A percentile compares a stretch with the other conserved stretches of the same genome.
Evolutionary conservation across 2,113 vertebrate genomes (phyloP).

Genomic region (Oryctolagus cuniculus): DNA sequence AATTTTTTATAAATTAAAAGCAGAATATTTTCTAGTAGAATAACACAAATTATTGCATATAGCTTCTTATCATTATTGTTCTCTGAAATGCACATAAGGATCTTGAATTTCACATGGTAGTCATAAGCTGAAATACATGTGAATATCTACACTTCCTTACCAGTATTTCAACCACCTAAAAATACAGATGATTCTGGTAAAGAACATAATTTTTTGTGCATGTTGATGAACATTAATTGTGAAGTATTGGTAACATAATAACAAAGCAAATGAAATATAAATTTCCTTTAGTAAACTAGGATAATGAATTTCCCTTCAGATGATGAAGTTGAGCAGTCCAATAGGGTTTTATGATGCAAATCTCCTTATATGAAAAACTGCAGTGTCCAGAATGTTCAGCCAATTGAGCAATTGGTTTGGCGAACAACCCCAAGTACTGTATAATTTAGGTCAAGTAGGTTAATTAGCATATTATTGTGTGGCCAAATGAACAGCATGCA

Average conservation of each 20-base stretch:
- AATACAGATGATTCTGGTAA: not conserved
- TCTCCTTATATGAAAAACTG: constrained; percentile 10
- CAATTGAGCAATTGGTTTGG: constrained; percentile 47
- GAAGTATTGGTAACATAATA: constrained; percentile 66
- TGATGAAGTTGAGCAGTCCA: not conserved
- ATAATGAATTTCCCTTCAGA: constrained; percentile 70
- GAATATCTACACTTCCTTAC: not conserved
- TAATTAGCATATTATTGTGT: constrained; percentile 88
- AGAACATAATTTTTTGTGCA: not conserved
- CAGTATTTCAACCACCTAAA: not conserved
- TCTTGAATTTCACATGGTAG: not conserved
- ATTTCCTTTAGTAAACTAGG: constrained; percentile 49
- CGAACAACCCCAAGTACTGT: constrained; percentile 71
- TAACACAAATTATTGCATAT: not conserved
- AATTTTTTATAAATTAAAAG: too few species aligned
- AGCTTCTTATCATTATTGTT: not conserved
- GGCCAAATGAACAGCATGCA: constrained; percentile 83
- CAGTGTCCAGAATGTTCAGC: constrained; percentile 61
- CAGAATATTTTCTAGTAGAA: not conserved
- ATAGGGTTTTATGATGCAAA: constrained; percentile 58
- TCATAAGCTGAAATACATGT: constrained; percentile 9
- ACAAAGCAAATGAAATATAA: constrained; percentile 44
- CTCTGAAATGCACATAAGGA: not conserved
- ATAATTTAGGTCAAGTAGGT: constrained; percentile 87
- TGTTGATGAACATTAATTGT: not conserved